phyloP scores from a whole-genome alignment of 2,888 invertebrate species.

The Zygaena filipendulae region DNA sequence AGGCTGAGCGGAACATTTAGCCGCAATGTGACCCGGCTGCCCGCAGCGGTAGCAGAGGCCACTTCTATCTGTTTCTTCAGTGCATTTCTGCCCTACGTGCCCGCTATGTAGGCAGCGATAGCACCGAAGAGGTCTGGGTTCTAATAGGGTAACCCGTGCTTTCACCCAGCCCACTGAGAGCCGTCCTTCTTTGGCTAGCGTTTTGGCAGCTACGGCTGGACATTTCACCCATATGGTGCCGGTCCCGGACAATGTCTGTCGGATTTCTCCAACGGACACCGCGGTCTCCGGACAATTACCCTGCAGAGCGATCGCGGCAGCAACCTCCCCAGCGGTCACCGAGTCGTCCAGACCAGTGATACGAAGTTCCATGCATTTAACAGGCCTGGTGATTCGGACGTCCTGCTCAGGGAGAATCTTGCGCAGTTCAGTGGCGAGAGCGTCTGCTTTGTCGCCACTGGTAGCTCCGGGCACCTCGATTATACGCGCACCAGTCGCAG shows the following conservation, averaged over 20 bases:
- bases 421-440: too few relatives aligned
- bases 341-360: too few relatives aligned
- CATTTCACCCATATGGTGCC: constrained; percentile 5
- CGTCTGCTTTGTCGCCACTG: too few relatives aligned
- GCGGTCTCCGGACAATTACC: constrained; percentile 3
- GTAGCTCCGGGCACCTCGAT: too few relatives aligned
- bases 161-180: constrained; percentile 14
- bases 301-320: constrained; percentile 3
- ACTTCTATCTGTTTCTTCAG: too few relatives aligned
- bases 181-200: constrained; percentile 4
- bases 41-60: too few relatives aligned
- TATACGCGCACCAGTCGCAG: constrained; percentile 8
- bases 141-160: constrained; percentile 7
- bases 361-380: constrained; percentile 10
- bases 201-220: constrained; percentile 13
- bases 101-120: too few relatives aligned
- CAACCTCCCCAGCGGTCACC: constrained; percentile 10
- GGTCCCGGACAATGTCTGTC: neutral
- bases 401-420: too few relatives aligned
- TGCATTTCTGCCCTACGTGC: too few relatives aligned
- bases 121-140: constrained; percentile 8
- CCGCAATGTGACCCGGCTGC: too few relatives aligned
- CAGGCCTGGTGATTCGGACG: constrained; percentile 10
- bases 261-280: constrained; percentile 6
- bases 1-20: too few relatives aligned